A percentile compares a stretch with the other conserved stretches of the same genome.
These are phyloP conservation scores for Tyto alba DNA, from an alignment of 2,113 vertebrate genomes.

Conservation along the genomic window DNA sequence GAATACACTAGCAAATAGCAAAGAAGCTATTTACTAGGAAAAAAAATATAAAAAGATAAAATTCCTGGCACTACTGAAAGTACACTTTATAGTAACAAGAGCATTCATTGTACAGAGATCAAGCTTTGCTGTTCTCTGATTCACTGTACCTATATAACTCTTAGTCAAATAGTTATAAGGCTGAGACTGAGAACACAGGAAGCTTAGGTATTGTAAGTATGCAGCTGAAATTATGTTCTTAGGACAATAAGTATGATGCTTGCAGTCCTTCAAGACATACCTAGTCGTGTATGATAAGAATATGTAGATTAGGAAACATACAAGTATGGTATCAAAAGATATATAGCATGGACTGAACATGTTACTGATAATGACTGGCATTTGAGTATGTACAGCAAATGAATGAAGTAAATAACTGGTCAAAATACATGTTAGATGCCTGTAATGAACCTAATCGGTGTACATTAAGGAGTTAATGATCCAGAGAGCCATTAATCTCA, in stretches of 20 bases:
- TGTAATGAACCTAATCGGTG: not conserved
- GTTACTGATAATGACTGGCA: not conserved
- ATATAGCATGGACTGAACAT: not conserved
- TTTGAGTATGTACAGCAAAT: not conserved
- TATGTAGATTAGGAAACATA: not conserved
- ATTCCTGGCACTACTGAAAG: not conserved
- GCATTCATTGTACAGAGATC: not conserved
- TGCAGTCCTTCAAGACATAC: not conserved
- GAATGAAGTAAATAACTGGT: not conserved
- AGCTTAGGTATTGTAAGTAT: not conserved
- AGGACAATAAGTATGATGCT: rapidly evolving
- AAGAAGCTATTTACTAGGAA: not conserved
- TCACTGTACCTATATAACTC: not conserved
- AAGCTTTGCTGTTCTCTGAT: not conserved
- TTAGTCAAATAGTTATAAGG: not conserved
- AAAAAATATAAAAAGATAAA: not conserved
- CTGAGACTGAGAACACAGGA: not conserved
- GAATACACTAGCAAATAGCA: not conserved
- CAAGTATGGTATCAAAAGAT: not conserved
- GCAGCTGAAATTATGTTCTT: not conserved
- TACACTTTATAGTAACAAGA: not conserved
- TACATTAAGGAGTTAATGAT: not conserved
- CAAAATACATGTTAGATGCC: not conserved
- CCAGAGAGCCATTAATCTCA: not conserved
- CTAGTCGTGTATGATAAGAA: not conserved